Evolutionary conservation across 2,113 vertebrate genomes (phyloP), one percentile per base, ranked within the genome.

Genomic region (Menidia beryllina): DNA sequence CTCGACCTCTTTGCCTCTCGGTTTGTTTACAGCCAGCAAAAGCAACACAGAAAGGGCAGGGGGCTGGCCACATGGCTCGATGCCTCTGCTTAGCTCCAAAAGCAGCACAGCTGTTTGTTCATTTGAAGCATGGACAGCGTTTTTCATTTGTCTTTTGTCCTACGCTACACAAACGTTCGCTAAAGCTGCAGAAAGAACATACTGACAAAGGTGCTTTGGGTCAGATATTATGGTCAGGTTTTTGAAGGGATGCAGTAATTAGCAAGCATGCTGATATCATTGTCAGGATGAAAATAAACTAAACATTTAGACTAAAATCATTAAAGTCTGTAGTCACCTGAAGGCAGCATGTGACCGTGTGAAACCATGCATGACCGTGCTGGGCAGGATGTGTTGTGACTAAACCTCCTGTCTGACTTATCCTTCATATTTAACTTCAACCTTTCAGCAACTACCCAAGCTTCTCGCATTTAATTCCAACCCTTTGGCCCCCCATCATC

Each of bases 41-140:
- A 77, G 84, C 86, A 87, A 61, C 82, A 75, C 69, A 65, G 82
- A 80, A 70, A 87, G 87, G 87, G 87, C 86, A 86, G 67, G 75
- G 70, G 84, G 69, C 64, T 43, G 79, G 75, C 77, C 83, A 77
- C 81, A 80, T 55, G 38, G 79, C 82, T 84, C 72, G 19, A 67
- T 50, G 81, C 58, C 80, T 79, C 68, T 67, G 66, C 59, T 80
- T 68, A 27, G 50, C 72, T 88, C 62, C 77, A 79, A 69, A 75
- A 85, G 78, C 69, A 83, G 58, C 79, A 82, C 86, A 91, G 86
- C 79, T 87, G 89, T 91, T 91, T 88, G 79, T 74, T 88, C 85
- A 88, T 87, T 88, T 81, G 85, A 88, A 85, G 82, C 26, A 19
- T 55, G 73, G 75, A 78, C 76, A 69, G 13, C 75, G 64, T 45